Percentiles rank a stretch among this genome's conserved stretches.
Conservation (phyloP, 2,797 vertebrate genomes). For the Furcifer pardalis region DNA sequence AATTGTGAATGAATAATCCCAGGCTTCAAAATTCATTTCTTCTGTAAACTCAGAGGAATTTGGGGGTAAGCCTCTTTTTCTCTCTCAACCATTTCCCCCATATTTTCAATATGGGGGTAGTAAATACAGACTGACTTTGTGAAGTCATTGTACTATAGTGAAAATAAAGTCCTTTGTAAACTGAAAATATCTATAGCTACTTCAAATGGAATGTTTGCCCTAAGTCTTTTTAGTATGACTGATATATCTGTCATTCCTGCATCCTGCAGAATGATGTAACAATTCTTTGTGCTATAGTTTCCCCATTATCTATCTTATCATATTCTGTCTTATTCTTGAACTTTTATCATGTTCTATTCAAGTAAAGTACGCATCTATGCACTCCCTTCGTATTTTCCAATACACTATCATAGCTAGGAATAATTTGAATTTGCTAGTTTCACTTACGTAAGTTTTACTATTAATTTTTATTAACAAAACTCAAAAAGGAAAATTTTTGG, state of each 20-base stretch:
- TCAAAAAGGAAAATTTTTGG: background rate
- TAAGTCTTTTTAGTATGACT: background rate
- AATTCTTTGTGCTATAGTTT: background rate
- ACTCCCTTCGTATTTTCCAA: background rate
- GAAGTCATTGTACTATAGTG: background rate
- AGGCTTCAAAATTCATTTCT: background rate
- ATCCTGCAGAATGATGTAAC: background rate
- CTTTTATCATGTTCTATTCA: background rate
- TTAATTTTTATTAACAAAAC: conserved; percentile 7
- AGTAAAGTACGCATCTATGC: background rate
- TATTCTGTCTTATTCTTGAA: background rate
- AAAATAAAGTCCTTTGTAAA: background rate
- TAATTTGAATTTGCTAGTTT: background rate
- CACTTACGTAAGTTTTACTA: background rate
- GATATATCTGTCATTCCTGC: background rate
- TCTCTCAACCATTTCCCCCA: background rate
- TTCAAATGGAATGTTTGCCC: background rate
- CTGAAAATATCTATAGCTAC: background rate
- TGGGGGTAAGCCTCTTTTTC: background rate
- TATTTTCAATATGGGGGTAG: background rate
- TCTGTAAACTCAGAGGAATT: background rate
- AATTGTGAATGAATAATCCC: background rate
- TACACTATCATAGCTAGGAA: background rate
- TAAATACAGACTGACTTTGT: background rate
- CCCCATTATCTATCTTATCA: background rate